Evolutionary conservation across 1,140 invertebrate genomes (phyloP), one percentile per base, ranked within the genome.

Genomic region (Nixonia krombeini): DNA sequence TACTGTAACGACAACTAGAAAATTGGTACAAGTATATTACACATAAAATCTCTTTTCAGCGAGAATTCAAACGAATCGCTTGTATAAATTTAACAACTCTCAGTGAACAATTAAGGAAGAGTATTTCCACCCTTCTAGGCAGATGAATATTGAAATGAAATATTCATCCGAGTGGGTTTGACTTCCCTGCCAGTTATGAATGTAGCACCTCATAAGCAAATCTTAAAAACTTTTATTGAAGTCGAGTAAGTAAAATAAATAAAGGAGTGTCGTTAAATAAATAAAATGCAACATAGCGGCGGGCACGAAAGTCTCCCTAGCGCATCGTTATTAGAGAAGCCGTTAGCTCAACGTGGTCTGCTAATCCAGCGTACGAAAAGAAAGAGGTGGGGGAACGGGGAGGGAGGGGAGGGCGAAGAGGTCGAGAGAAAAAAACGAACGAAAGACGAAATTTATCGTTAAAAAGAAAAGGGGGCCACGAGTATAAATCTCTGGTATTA

Each of bases 401-500:
- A 31, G 53, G 59, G 52, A 16, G 42, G 8, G 23, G 23, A 40
- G 59, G 66, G 52, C 57, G 65, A 69, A 73, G 63, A 75, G 67
- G 59, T 51, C 37, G 40, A 33, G 35, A 58, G 45, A 59, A 59
- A 69, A 38, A 70, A 50, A 64, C 53, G 64, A 69, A 38, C 70
- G 64, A 74, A 71, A 76, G 67, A 77, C 67, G 70, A 84, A 85
- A 85, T 85, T 85, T 83, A 85, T 85, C 78, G 80, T 77, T 80
- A 80, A 83, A 84, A 84, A 83, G 76, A 81, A 84, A 83, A 79
- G 76, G 80, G 80, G 80, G 73, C 79, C 76, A 77, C 57, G 78
- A 72, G 74, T 82, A 85, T 85, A 85, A 85, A 85, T 84, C 82
- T 84, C 77, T 58, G 70, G 79, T 80, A 84, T 85, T 85, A 85